phyloP scores from a whole-genome alignment of 1,140 invertebrate genomes.

The Platorchestia sp. region DNA sequence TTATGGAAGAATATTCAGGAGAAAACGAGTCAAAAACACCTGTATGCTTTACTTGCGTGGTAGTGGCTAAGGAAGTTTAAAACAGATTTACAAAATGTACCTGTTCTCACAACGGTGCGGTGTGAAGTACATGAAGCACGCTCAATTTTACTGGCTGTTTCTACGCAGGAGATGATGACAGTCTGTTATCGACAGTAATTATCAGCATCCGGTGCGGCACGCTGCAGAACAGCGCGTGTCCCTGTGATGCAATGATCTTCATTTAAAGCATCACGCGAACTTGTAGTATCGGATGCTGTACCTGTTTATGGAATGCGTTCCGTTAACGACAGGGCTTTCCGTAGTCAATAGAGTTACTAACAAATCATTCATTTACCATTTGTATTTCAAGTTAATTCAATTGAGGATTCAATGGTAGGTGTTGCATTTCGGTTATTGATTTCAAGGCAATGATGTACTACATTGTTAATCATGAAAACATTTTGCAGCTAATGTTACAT shows the following conservation, averaged over 20 bases:
- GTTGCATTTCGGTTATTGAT: background rate
- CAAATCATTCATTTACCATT: background rate
- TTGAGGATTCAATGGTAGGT: background rate
- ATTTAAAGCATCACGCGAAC: background rate
- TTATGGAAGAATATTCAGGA: background rate
- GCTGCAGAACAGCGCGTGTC: background rate
- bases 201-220: background rate
- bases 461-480: background rate
- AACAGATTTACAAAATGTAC: background rate
- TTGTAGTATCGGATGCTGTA: background rate
- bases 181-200: conserved; percentile 14
- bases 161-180: background rate
- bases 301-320: background rate
- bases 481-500: background rate
- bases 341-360: background rate
- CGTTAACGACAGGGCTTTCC: background rate
- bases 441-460: background rate
- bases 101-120: background rate
- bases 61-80: background rate
- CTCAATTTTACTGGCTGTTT: background rate
- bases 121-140: background rate
- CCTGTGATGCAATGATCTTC: conserved; percentile 3
- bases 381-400: background rate
- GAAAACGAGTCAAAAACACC: background rate
- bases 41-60: background rate